These are phyloP conservation scores for Perca fluviatilis DNA, from an alignment of 2,113 vertebrate genomes.

Conservation along the genomic window DNA sequence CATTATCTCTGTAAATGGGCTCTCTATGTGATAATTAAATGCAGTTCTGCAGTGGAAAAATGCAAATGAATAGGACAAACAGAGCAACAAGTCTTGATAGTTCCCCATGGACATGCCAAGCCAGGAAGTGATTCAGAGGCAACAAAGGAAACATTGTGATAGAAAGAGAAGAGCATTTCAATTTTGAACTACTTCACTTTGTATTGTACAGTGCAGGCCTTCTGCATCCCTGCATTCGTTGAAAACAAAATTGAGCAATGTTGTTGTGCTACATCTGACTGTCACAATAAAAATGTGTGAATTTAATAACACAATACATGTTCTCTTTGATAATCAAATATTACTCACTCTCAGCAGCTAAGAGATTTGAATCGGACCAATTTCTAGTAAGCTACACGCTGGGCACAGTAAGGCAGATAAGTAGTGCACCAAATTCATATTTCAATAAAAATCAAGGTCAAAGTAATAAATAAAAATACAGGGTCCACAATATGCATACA, in stretches of 20 bases:
- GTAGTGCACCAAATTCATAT: constrained; percentile 11
- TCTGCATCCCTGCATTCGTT: constrained; percentile 2
- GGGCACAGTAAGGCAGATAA: not conserved
- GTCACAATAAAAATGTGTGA: not conserved
- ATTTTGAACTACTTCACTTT: constrained; percentile 44
- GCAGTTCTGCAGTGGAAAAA: constrained; percentile 59
- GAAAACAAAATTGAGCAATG: constrained; percentile 1
- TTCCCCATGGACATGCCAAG: constrained; percentile 52
- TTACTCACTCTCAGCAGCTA: not conserved
- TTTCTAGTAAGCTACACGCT: not conserved
- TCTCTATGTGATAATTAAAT: constrained; percentile 71
- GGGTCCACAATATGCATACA: constrained; percentile 24
- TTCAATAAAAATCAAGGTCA: constrained; percentile 32
- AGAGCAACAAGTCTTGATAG: constrained; percentile 55
- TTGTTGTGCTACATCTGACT: not conserved
- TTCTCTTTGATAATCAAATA: not conserved
- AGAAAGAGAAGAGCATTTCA: constrained; percentile 18
- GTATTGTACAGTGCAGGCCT: constrained; percentile 20
- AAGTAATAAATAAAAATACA: constrained; percentile 47
- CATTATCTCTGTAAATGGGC: constrained; percentile 65
- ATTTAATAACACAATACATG: not conserved
- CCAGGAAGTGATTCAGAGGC: constrained; percentile 50
- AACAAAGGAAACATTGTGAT: constrained; percentile 64
- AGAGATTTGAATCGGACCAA: constrained; percentile 2
- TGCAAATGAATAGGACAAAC: constrained; percentile 64